Percentiles rank a stretch among this genome's conserved stretches.
These are phyloP conservation scores for Sturnira hondurensis DNA, from an alignment of 2,113 vertebrate genomes.

Conservation along the genomic window DNA sequence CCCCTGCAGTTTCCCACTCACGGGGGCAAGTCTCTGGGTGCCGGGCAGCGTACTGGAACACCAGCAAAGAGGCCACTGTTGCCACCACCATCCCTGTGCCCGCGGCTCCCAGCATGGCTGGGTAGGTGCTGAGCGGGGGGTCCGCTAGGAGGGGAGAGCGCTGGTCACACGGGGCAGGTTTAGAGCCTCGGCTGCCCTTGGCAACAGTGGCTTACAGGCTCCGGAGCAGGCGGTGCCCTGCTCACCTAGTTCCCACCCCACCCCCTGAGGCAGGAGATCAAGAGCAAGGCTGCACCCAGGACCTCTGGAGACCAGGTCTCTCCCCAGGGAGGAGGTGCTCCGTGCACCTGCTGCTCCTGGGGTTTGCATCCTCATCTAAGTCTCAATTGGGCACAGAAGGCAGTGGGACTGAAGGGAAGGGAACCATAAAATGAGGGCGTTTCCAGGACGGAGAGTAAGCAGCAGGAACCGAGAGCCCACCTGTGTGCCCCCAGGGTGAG, in stretches of 20 bases:
- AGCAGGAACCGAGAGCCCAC: neutral
- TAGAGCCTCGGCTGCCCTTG: neutral
- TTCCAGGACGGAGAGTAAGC: neutral
- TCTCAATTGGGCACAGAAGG: neutral
- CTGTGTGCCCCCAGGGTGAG: neutral
- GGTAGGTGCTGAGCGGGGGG: conserved; percentile 82
- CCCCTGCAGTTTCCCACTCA: conserved; percentile 76
- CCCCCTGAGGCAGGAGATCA: fast-evolving
- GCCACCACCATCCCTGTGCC: conserved; percentile 87
- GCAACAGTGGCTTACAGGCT: neutral
- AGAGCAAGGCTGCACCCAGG: neutral
- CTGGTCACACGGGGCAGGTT: neutral
- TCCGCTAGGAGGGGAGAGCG: conserved; percentile 83
- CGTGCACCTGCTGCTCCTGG: neutral
- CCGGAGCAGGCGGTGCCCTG: neutral
- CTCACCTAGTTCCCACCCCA: neutral
- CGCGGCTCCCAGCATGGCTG: conserved; percentile 87
- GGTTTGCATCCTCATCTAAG: neutral
- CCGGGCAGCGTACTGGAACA: conserved; percentile 84
- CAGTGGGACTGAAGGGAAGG: neutral
- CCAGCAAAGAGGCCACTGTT: conserved; percentile 77
- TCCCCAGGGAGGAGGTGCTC: neutral
- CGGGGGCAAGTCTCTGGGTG: conserved; percentile 87
- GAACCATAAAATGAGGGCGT: neutral
- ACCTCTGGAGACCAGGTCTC: neutral